phyloP scores from a whole-genome alignment of 2,113 vertebrate species.

The Ondatra zibethicus region DNA sequence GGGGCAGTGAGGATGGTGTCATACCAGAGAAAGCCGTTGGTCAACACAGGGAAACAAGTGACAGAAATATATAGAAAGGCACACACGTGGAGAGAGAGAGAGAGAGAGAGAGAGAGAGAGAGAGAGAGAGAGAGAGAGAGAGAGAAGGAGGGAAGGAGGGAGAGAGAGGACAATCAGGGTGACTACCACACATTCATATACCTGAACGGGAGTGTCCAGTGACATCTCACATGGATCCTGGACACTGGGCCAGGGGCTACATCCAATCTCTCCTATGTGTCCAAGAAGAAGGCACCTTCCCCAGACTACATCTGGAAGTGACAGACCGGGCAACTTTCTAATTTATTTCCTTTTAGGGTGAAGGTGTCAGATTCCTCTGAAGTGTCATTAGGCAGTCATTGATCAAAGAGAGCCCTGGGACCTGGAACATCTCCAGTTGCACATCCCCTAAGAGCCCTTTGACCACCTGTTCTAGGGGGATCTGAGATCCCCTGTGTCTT shows the following conservation, averaged over 20 bases:
- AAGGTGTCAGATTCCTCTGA: neutral
- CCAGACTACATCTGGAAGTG: neutral
- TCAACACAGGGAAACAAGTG: neutral
- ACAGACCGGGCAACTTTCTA: neutral
- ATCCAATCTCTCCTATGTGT: neutral
- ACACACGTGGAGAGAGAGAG: neutral
- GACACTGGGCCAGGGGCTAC: neutral
- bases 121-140: no score
- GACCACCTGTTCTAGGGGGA: neutral
- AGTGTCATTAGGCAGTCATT: neutral
- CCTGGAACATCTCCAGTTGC: neutral
- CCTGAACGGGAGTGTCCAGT: neutral
- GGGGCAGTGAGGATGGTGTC: no score
- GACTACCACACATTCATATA: neutral
- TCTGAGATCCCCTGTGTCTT: neutral
- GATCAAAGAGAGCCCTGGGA: neutral
- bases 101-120: no score
- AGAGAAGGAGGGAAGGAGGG: neutral
- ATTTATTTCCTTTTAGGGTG: neutral
- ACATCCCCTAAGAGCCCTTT: neutral
- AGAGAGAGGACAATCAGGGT: neutral
- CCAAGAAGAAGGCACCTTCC: neutral
- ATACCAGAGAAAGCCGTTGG: neutral
- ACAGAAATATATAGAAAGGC: neutral
- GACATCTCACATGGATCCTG: neutral